These are phyloP conservation scores for Boulengeromyrus knoepffleri DNA, from an alignment of 2,113 vertebrate species.

Conservation along the genomic window DNA sequence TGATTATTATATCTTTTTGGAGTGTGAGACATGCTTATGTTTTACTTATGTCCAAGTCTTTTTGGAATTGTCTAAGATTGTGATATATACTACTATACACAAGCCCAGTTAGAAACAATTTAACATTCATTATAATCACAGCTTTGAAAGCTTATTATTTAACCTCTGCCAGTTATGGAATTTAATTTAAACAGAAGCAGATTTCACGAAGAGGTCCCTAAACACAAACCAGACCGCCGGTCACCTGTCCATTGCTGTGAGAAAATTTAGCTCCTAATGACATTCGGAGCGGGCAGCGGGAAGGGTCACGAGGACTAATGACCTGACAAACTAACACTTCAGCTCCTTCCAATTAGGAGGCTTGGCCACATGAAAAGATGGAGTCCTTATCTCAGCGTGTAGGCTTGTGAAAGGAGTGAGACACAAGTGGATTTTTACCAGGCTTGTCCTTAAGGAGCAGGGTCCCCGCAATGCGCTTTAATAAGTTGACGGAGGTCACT, in stretches of 20 bases:
- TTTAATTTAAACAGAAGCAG: conserved; percentile 62
- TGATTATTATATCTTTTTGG: not conserved
- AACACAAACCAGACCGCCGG: conserved; percentile 73
- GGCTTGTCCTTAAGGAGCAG: conserved; percentile 41
- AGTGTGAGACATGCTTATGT: not conserved
- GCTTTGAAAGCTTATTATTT: conserved; percentile 44
- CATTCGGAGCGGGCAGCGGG: conserved; percentile 85
- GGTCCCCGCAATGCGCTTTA: conserved; percentile 59
- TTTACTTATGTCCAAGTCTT: not conserved
- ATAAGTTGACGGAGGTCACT: conserved; percentile 74
- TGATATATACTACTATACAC: not conserved
- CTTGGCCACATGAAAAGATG: conserved; percentile 83
- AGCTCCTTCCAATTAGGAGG: conserved; percentile 97
- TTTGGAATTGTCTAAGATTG: not conserved
- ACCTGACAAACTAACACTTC: conserved; percentile 89
- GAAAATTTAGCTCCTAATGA: conserved; percentile 70
- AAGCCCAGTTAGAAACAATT: not conserved
- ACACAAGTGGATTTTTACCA: conserved; percentile 56
- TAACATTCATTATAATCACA: not conserved
- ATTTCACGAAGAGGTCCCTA: conserved; percentile 55
- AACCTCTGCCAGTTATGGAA: conserved; percentile 52
- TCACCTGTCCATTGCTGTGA: conserved; percentile 67
- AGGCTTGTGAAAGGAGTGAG: conserved; percentile 76
- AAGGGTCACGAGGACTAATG: conserved; percentile 75
- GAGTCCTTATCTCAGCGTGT: conserved; percentile 76